Evolutionary conservation across 1,140 invertebrate species (phyloP), one percentile per base, ranked within the genome.

Genomic region (Cydia pomonella): DNA sequence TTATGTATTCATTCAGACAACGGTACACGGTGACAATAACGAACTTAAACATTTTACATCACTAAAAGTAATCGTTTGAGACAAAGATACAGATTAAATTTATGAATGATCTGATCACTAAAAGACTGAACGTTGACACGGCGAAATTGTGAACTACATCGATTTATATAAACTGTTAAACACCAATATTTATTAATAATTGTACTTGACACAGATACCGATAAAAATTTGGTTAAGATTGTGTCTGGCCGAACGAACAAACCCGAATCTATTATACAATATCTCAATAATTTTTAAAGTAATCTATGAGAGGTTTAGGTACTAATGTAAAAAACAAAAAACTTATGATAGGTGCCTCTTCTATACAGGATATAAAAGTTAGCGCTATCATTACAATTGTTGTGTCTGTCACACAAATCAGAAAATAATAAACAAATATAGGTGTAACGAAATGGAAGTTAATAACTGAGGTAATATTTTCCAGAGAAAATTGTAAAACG

Each of bases 1-100:
- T 89, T 86, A 89, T 90, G 89, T 80, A 92, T 87, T 89, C 87
- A 92, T 88, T 89, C 89, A 90, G 90, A 92, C 88, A 92, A 92
- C 87, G 90, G 87, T 92, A 90, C 88, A 90, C 85, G 87, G 89
- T 90, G 88, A 92, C 87, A 90, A 84, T 92, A 91, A 92, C 88
- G 86, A 92, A 92, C 87, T 91, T 92, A 92, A 90, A 85, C 77
- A 83, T 86, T 90, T 69, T 69, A 69, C 64, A 69, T 66, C 29
- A 90, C 82, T 86, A 84, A 89, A 91, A 87, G 82, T 83, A 85
- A 83, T 87, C 29, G 25, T 50, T 73, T 80, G 84, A 88, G 81
- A 82, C 81, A 81, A 75, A 87, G 80, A 83, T 80, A 86, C 82
- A 85, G 83, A 78, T 81, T 77, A 80, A 79, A 82, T 79, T 78